A percentile compares a stretch with the other conserved stretches of the same genome.
Evolutionary conservation across 2,113 vertebrate genomes (phyloP).

Genomic region (Prunella himalayana): DNA sequence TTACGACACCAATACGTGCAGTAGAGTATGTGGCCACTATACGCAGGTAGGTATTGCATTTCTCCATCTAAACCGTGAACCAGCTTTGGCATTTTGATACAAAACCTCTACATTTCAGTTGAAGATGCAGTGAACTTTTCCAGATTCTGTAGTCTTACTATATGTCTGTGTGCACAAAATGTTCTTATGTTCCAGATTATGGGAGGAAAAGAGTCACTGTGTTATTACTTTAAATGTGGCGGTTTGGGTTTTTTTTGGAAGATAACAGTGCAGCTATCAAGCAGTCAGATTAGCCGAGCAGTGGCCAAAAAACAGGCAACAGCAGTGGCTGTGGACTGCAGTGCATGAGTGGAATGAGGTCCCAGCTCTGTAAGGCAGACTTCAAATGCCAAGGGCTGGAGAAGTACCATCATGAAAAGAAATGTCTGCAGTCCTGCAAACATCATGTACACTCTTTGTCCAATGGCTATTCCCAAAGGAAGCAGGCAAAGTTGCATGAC

Average conservation of each 20-base stretch:
- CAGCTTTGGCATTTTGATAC: not conserved
- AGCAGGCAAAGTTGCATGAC: not conserved
- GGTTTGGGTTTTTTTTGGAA: not conserved
- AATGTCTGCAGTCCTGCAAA: not conserved
- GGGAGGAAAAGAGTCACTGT: not conserved
- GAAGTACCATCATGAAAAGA: not conserved
- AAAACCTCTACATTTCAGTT: not conserved
- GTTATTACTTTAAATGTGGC: not conserved
- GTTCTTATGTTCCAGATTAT: not conserved
- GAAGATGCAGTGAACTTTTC: not conserved
- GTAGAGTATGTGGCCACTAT: slow-evolving; percentile 27
- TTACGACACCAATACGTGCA: not conserved
- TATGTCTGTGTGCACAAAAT: not conserved
- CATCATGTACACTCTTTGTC: not conserved
- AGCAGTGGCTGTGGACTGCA: not conserved
- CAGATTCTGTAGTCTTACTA: not conserved
- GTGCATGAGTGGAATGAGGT: not conserved
- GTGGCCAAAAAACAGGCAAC: not conserved
- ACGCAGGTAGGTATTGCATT: slow-evolving; percentile 46
- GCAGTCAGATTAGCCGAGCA: not conserved
- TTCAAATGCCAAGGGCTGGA: not conserved
- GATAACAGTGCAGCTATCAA: not conserved
- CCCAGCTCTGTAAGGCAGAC: not conserved
- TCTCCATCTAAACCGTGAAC: not conserved
- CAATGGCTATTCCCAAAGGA: not conserved